These are phyloP conservation scores for Pangasianodon gigas DNA, from an alignment of 2,113 vertebrate species.

Conservation along the genomic window DNA sequence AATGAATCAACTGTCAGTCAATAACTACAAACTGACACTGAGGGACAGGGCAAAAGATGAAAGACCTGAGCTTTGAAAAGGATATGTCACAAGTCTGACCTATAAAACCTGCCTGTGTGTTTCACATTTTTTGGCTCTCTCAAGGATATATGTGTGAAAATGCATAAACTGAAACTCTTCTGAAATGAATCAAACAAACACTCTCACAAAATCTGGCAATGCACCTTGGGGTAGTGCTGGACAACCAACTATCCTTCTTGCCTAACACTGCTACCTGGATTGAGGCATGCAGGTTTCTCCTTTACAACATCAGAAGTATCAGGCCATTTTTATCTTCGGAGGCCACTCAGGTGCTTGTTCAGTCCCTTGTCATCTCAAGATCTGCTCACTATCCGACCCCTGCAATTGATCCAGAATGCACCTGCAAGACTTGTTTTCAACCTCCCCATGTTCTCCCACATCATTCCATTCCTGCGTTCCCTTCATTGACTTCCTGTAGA, in stretches of 20 bases:
- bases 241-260: background rate
- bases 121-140: background rate
- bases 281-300: background rate
- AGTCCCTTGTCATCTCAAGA: background rate
- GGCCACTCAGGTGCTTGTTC: background rate
- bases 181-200: background rate
- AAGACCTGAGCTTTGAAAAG: background rate
- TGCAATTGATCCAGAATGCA: background rate
- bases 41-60: background rate
- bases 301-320: background rate
- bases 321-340: background rate
- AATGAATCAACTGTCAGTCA: slow-evolving; percentile 42
- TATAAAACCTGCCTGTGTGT: background rate
- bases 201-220: background rate
- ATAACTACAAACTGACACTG: slow-evolving; percentile 17
- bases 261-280: background rate
- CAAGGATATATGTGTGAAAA: background rate
- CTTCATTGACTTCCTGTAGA: background rate
- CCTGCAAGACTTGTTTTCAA: background rate
- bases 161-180: background rate
- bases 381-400: background rate
- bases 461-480: background rate
- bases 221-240: background rate
- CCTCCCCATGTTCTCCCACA: background rate
- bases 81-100: background rate